Evolutionary conservation across 2,113 vertebrate genomes (phyloP).

Genomic region (Picathartes gymnocephalus): DNA sequence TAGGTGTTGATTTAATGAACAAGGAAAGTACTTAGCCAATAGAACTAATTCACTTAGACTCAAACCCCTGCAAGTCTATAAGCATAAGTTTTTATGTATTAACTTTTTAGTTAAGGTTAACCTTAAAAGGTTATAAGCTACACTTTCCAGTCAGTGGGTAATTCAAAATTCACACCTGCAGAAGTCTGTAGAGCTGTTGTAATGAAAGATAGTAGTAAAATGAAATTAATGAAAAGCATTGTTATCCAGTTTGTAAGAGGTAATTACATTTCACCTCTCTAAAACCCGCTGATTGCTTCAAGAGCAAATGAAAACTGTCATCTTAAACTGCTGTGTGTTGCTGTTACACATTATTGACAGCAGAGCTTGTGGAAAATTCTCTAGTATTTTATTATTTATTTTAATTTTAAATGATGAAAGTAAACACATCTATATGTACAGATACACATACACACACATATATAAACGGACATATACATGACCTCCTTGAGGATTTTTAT

Average conservation of each 20-base stretch:
- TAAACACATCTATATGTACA: background rate
- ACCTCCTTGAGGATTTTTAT: background rate
- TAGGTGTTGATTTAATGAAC: background rate
- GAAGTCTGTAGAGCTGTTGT: background rate
- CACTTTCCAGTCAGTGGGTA: background rate
- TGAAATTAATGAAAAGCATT: conserved; percentile 7
- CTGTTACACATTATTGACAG: background rate
- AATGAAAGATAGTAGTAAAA: background rate
- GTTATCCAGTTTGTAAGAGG: background rate
- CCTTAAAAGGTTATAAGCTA: background rate
- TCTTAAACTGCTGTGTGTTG: background rate
- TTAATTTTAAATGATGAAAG: background rate
- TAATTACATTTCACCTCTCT: conserved; percentile 1
- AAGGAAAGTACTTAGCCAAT: background rate
- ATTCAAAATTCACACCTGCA: background rate
- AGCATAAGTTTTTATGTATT: background rate
- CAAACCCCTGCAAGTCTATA: background rate
- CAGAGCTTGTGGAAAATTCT: background rate
- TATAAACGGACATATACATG: background rate
- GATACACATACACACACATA: background rate
- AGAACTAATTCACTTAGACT: background rate
- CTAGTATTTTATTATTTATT: background rate
- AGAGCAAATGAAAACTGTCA: background rate
- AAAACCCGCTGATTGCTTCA: background rate
- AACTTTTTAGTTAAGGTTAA: background rate